Base-by-base conservation (phyloP, 2,113 vertebrate species). In the Malurus elegans region DNA sequence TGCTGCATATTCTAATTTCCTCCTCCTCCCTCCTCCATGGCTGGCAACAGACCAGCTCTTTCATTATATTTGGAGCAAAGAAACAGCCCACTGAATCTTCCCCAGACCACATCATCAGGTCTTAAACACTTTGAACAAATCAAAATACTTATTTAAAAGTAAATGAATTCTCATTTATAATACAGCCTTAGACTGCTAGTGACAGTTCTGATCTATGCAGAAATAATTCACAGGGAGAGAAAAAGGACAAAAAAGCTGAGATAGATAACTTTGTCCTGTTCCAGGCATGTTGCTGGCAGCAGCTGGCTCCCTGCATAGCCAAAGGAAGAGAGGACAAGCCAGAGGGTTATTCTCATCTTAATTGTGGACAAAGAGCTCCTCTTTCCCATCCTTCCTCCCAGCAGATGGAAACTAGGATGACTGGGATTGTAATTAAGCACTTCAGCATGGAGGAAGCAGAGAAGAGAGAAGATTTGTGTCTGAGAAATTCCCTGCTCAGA, bases 31-130 rank as follows among this genome's bases (percentile, higher is more conserved):
- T 70, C 76, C 61, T 70, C 44, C 44, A 7, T 9, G 57, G 69
- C 83, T 95, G 91, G 92, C 95, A 95, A 84, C 65, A 79, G 89
- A 89, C 89, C 95, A 95, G 80, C n/a, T 78, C 57, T 78, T 88
- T 95, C 65, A 65, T 84, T 91, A n/a, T 70, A 91, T 81, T 23
- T 92, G 70, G 28, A 93, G 86, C 60, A 88, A 88, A 92, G 85
- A 72, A 93, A 84, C 65, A 86, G 44, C 73, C 60, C 40, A 71
- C 86, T 54, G 64, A 93, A 71, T 90, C 72, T 48, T 91, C 60
- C 89, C 76, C 71, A 93, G 86, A 81, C 48, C 61, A 60, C 18
- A 36, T 6, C 64, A 34, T 56, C 61, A 40, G 69, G 61, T 40
- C 69, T 84, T 62, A 51, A 95, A 74, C 25, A 51, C 65, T 82